Evolutionary conservation across 2,888 invertebrate species (phyloP).

Genomic region (Drosophila hamatofila): DNA sequence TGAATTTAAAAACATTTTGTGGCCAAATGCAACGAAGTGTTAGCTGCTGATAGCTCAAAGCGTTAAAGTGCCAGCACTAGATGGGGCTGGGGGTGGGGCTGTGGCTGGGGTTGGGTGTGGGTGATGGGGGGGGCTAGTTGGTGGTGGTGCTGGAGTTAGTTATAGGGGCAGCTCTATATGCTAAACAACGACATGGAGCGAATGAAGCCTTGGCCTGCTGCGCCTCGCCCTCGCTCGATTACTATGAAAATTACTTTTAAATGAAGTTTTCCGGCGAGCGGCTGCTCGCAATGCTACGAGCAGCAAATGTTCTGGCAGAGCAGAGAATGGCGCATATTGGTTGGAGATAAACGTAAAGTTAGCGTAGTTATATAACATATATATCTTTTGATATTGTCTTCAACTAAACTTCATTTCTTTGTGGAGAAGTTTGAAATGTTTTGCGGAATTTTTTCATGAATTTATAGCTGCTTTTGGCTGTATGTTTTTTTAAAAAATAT

Average conservation of each 20-base stretch:
- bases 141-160: background rate
- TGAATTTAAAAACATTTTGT: constrained; percentile 67
- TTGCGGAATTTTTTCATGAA: background rate
- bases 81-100: background rate
- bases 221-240: constrained; percentile 20
- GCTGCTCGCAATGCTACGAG: constrained; percentile 23
- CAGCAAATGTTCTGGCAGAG: too few species aligned
- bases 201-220: background rate
- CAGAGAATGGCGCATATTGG: background rate
- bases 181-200: constrained; percentile 42
- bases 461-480: background rate
- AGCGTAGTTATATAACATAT: background rate
- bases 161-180: constrained; percentile 29
- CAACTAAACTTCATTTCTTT: background rate
- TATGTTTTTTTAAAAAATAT: too few species aligned
- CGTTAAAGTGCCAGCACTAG: background rate
- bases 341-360: background rate
- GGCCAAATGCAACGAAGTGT: constrained; percentile 25
- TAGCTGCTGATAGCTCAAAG: constrained; percentile 7
- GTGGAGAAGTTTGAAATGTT: background rate
- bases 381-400: too few species aligned
- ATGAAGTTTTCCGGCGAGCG: constrained; percentile 48
- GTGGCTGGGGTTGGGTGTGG: background rate
- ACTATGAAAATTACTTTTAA: constrained; percentile 73
- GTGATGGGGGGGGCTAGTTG: background rate